These are phyloP conservation scores for mouse (Mus musculus) DNA, from an alignment of 2,113 vertebrate species.

Conservation along the genomic window DNA sequence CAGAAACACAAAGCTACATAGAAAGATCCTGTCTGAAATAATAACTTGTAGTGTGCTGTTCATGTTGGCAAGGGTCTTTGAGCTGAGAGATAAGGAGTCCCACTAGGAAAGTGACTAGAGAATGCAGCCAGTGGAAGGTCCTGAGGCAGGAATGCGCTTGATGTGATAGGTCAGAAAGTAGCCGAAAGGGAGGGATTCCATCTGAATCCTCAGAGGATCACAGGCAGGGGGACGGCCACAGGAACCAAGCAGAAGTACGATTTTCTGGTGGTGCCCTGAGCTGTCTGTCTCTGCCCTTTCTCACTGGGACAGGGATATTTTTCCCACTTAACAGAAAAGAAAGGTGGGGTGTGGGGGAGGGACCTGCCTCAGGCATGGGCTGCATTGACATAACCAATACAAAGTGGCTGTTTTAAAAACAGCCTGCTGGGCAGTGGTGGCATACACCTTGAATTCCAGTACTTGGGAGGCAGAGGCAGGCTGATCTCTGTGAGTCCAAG, in stretches of 20 bases:
- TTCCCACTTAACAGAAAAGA: not conserved
- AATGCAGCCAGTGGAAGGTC: not conserved
- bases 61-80: not conserved
- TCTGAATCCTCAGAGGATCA: accelerated
- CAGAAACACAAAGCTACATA: not conserved
- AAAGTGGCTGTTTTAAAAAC: not conserved
- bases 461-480: not conserved
- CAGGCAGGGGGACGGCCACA: not conserved
- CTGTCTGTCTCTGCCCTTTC: not conserved
- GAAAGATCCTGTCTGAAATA: not conserved
- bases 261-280: not conserved
- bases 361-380: not conserved
- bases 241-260: not conserved
- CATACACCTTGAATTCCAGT: not conserved
- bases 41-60: not conserved
- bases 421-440: not conserved
- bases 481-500: not conserved
- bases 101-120: not conserved
- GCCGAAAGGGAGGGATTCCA: not conserved
- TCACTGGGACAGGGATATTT: not conserved
- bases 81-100: not conserved
- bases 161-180: not conserved
- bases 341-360: not conserved
- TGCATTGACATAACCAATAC: not conserved
- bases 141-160: not conserved